Percentiles rank a stretch among this genome's conserved stretches.
phyloP scores from a whole-genome alignment of 2,113 vertebrate genomes.

The Rhagologus leucostigma region DNA sequence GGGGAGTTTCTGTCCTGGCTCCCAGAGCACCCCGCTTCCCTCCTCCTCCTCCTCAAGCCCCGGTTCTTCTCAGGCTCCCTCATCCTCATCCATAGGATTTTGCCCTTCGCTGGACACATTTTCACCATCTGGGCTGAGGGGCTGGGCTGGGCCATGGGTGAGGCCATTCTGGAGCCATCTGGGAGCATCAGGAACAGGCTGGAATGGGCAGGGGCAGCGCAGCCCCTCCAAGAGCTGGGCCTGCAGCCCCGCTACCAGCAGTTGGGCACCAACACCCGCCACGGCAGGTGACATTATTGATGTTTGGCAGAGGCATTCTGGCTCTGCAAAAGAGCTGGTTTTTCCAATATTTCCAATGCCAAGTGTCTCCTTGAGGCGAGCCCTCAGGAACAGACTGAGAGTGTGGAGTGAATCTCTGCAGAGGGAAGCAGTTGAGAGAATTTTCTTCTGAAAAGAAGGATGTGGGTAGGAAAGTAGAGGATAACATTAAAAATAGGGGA shows the following conservation, averaged over 20 bases:
- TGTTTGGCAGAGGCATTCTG: background rate
- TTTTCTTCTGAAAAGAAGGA: background rate
- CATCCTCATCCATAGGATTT: fast-evolving
- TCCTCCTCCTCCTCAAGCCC: fast-evolving
- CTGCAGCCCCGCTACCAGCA: fast-evolving
- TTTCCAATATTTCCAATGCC: background rate
- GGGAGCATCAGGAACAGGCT: fast-evolving
- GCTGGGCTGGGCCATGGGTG: background rate
- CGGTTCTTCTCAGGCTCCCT: background rate
- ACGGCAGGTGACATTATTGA: background rate
- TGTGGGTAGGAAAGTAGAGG: constrained; percentile 7
- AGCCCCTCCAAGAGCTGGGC: background rate
- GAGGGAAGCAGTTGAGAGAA: background rate
- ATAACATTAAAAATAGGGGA: constrained; percentile 26
- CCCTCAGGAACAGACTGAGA: constrained; percentile 29
- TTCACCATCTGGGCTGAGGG: fast-evolving
- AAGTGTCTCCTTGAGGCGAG: background rate
- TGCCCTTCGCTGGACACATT: background rate
- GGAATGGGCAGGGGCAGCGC: fast-evolving
- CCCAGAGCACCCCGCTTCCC: background rate
- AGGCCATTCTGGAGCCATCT: fast-evolving
- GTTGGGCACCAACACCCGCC: fast-evolving
- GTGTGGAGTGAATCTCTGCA: background rate
- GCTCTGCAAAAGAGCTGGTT: background rate
- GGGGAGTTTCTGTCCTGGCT: background rate